phyloP scores from a whole-genome alignment of 2,888 invertebrate species.

The Pomacea canaliculata region DNA sequence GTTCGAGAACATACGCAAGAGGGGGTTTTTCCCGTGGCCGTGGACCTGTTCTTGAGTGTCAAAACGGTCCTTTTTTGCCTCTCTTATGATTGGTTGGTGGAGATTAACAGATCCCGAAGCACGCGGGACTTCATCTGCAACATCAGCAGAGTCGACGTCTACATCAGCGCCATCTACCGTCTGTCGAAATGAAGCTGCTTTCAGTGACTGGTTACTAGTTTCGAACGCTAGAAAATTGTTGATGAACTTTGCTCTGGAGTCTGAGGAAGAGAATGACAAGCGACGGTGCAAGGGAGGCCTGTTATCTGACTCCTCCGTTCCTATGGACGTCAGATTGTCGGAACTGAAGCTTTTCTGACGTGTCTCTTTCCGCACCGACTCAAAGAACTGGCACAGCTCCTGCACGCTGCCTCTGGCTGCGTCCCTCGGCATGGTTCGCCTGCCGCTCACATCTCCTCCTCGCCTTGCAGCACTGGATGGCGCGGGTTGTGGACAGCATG shows the following conservation, averaged over 20 bases:
- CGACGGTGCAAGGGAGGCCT: background rate
- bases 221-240: background rate
- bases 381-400: background rate
- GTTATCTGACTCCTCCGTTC: no score
- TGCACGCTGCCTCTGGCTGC: background rate
- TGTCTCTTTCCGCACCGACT: background rate
- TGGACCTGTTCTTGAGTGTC: background rate
- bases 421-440: background rate
- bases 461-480: no score
- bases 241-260: background rate
- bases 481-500: no score
- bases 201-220: background rate
- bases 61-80: background rate
- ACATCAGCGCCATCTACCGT: no score
- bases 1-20: slow-evolving; percentile 11
- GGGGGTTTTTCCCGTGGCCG: background rate
- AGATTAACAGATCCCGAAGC: no score
- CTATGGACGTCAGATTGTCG: background rate
- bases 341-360: background rate
- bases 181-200: no score
- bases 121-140: no score
- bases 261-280: background rate
- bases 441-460: no score
- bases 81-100: background rate
- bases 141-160: no score